Evolutionary conservation across 2,113 vertebrate species (phyloP).

Genomic region (Telmatochromis sp.): DNA sequence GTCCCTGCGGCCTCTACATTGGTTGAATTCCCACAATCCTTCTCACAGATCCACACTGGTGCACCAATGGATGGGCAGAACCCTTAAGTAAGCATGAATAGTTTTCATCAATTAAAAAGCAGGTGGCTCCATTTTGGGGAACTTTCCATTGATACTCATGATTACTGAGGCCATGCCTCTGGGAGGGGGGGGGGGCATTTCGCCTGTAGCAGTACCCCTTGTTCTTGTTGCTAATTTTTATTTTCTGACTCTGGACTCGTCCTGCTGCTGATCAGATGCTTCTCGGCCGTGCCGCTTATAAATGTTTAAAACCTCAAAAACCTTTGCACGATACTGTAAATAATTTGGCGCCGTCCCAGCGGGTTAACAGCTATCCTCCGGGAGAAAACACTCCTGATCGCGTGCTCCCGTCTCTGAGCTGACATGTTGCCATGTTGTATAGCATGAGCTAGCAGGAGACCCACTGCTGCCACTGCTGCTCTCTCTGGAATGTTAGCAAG

Average conservation of each 20-base stretch:
- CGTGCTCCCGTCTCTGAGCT: slow-evolving; percentile 30
- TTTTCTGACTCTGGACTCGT: neutral
- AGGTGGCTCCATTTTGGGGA: neutral
- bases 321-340: neutral
- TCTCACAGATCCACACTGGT: neutral
- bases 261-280: neutral
- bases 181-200: neutral
- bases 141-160: neutral
- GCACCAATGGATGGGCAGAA: neutral
- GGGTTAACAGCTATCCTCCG: slow-evolving; percentile 38
- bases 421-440: slow-evolving; percentile 43
- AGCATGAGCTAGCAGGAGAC: slow-evolving; percentile 56
- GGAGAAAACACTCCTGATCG: slow-evolving; percentile 21
- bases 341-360: slow-evolving; percentile 9
- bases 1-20: neutral
- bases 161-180: neutral
- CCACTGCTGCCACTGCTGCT: slow-evolving; percentile 36
- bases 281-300: neutral
- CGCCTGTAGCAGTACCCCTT: neutral
- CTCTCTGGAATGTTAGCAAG: slow-evolving; percentile 60
- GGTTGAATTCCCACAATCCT: neutral
- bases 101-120: neutral
- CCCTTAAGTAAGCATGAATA: neutral
- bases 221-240: neutral
- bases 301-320: neutral